Evolutionary conservation across 2,888 invertebrate genomes (phyloP).

Genomic region (Melieria picta): DNA sequence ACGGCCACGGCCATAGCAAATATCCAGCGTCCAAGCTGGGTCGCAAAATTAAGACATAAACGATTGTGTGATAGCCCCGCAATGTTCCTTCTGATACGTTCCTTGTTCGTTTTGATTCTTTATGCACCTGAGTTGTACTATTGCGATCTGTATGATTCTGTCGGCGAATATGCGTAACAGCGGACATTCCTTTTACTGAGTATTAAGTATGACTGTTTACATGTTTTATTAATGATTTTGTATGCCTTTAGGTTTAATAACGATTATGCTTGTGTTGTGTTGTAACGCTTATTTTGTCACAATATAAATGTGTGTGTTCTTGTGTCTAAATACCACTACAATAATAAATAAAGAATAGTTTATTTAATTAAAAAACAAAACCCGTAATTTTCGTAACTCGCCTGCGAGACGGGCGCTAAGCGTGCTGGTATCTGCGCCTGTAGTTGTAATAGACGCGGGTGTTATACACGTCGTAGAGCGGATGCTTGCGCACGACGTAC

Average conservation of each 20-base stretch:
- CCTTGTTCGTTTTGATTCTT: background rate
- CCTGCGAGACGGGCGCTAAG: conserved; percentile 23
- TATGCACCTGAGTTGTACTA: conserved; percentile 10
- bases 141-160: background rate
- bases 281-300: background rate
- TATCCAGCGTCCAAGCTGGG: conserved; percentile 61
- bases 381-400: background rate
- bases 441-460: conserved; percentile 60
- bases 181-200: background rate
- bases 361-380: background rate
- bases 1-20: conserved; percentile 48
- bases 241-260: background rate
- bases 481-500: conserved; percentile 73
- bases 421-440: conserved; percentile 48
- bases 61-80: conserved; percentile 17
- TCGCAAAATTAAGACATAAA: conserved; percentile 63
- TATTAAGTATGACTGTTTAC: background rate
- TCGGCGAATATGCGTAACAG: no score
- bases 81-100: conserved; percentile 20
- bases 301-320: conserved; percentile 23
- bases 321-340: conserved; percentile 15
- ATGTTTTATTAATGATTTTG: background rate
- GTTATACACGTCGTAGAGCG: conserved; percentile 75
- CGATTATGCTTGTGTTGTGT: background rate
- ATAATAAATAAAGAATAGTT: conserved; percentile 2